A percentile compares a stretch with the other conserved stretches of the same genome.
phyloP scores from a whole-genome alignment of 2,113 vertebrate genomes.

The Porphyrio hochstetteri region DNA sequence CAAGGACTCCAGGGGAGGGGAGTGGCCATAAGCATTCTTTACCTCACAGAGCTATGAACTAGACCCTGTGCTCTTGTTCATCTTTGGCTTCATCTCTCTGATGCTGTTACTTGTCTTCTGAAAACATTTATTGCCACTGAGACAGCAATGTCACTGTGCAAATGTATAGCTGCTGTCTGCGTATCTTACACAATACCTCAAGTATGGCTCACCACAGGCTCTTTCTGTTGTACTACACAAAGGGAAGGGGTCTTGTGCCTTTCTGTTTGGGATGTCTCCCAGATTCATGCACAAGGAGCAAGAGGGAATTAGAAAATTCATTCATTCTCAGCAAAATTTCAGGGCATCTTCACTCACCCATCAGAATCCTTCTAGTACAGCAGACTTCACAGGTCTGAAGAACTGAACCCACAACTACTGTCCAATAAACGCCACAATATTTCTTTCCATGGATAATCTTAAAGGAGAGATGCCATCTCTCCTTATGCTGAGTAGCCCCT shows the following conservation, averaged over 20 bases:
- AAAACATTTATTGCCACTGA: not conserved
- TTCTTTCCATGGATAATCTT: not conserved
- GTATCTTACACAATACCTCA: not conserved
- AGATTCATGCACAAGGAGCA: not conserved
- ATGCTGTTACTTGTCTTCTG: not conserved
- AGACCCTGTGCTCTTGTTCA: not conserved
- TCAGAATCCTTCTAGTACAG: not conserved
- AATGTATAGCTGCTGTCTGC: not conserved
- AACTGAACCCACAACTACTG: not conserved
- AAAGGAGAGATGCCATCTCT: not conserved
- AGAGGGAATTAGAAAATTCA: not conserved
- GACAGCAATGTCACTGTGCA: not conserved
- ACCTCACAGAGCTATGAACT: not conserved
- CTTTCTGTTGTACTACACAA: not conserved
- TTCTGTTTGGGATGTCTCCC: not conserved
- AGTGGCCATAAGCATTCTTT: not conserved
- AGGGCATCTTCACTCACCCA: not conserved
- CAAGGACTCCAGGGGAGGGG: not conserved
- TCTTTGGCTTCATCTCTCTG: not conserved
- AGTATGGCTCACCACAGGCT: not conserved
- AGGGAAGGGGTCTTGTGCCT: not conserved
- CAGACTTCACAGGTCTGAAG: not conserved
- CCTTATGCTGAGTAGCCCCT: not conserved
- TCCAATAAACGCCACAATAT: not conserved
- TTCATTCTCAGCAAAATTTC: not conserved